A percentile compares a stretch with the other conserved stretches of the same genome.
phyloP scores from a whole-genome alignment of 2,113 vertebrate species.

The Entelurus aequoreus region DNA sequence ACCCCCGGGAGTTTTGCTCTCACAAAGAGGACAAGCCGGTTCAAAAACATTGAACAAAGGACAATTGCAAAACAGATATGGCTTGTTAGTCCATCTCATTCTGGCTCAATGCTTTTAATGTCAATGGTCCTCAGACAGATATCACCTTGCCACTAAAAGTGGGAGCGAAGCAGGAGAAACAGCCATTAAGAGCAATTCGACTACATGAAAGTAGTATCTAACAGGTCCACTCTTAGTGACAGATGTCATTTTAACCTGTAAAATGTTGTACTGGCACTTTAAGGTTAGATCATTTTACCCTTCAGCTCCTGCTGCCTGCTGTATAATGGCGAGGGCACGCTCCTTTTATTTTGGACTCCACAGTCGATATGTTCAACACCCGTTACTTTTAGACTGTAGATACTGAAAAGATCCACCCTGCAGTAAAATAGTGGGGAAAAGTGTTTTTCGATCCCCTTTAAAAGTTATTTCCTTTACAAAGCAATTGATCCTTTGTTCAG shows the following conservation, averaged over 20 bases:
- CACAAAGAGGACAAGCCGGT: conserved; percentile 52
- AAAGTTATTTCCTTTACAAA: not conserved
- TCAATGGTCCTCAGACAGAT: conserved; percentile 51
- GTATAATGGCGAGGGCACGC: conserved; percentile 36
- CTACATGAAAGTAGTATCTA: conserved; percentile 67
- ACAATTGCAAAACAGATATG: conserved; percentile 38
- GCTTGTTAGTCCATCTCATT: conserved; percentile 39
- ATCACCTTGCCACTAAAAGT: conserved; percentile 55
- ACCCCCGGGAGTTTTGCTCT: conserved; percentile 41
- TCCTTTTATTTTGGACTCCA: conserved; percentile 42
- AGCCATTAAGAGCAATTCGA: conserved; percentile 71
- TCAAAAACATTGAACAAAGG: conserved; percentile 37
- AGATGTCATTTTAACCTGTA: conserved; percentile 74
- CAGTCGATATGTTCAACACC: conserved; percentile 16
- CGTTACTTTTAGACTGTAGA: conserved; percentile 16
- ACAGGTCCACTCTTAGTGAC: conserved; percentile 71
- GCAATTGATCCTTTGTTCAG: conserved; percentile 10
- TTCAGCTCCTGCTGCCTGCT: conserved; percentile 58
- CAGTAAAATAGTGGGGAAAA: conserved; percentile 13
- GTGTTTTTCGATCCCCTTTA: not conserved
- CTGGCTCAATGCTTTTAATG: conserved; percentile 51
- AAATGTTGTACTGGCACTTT: conserved; percentile 73
- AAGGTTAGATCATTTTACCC: conserved; percentile 71
- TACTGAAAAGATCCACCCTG: conserved; percentile 9
- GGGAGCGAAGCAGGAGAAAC: conserved; percentile 62